These are phyloP conservation scores for Streptopelia turtur DNA, from an alignment of 2,797 vertebrate genomes.

Conservation along the genomic window DNA sequence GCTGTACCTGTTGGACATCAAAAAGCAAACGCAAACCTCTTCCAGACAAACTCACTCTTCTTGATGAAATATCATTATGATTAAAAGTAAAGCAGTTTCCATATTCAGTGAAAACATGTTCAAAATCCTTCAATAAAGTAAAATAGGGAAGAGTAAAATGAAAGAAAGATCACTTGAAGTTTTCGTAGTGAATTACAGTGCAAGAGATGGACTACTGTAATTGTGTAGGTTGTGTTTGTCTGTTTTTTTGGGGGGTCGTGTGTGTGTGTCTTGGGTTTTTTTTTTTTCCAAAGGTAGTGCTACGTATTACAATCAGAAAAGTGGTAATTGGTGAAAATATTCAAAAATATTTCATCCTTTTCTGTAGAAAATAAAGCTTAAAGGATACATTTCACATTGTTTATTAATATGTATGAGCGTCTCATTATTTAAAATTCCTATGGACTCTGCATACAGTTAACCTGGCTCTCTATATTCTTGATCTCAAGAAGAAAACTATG, in stretches of 20 bases:
- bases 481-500: background rate
- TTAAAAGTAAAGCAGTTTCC: conserved; percentile 85
- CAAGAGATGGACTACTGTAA: background rate
- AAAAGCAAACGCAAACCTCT: conserved; percentile 80
- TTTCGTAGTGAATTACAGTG: background rate
- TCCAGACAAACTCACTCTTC: conserved; percentile 78
- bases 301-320: background rate
- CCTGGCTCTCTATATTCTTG: background rate
- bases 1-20: conserved; percentile 78
- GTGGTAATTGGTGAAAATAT: background rate
- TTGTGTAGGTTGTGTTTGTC: background rate
- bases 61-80: conserved; percentile 60
- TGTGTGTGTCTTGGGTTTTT: background rate
- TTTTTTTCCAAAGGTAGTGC: background rate
- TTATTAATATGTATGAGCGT: background rate
- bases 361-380: background rate
- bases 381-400: background rate
- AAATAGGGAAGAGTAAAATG: conserved; percentile 30
- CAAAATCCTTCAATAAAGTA: conserved; percentile 76
- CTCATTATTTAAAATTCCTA: background rate
- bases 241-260: background rate
- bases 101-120: conserved; percentile 81
- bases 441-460: background rate
- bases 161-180: background rate
- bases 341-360: background rate